phyloP scores from a whole-genome alignment of 2,797 vertebrate species.

The Leucoraja ocellata region DNA sequence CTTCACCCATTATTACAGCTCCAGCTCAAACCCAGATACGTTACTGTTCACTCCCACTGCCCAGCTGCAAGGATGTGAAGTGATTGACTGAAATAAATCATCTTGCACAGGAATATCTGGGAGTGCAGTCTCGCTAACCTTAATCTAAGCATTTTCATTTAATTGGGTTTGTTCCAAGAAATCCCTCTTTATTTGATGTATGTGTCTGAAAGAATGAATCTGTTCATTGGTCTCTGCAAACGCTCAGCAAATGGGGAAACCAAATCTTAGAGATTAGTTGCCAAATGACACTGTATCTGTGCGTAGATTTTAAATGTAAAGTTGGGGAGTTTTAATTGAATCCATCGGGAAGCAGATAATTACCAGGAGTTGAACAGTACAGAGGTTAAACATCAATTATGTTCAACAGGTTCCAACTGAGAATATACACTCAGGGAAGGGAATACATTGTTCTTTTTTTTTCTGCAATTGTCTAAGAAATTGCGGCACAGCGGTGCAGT shows the following conservation, averaged over 20 bases:
- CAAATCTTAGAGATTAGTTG: neutral
- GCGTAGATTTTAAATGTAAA: neutral
- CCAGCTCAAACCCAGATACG: slow-evolving; percentile 42
- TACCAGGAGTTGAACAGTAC: neutral
- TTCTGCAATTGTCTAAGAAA: neutral
- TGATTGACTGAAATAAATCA: slow-evolving; percentile 18
- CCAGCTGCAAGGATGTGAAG: neutral
- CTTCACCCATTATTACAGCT: slow-evolving; percentile 62
- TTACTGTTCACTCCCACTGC: slow-evolving; percentile 14
- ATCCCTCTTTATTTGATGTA: neutral
- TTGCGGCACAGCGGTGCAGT: no score
- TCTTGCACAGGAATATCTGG: neutral
- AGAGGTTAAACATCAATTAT: neutral
- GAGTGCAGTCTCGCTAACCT: neutral
- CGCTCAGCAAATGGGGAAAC: neutral
- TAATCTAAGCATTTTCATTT: neutral
- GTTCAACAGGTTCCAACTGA: neutral
- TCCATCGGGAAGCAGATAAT: neutral
- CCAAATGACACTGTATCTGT: neutral
- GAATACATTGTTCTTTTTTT: neutral
- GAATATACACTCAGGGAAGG: neutral
- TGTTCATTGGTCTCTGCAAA: neutral
- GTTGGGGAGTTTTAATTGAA: neutral
- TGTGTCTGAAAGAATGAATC: neutral
- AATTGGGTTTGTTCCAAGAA: slow-evolving; percentile 12